Conservation (phyloP, 2,113 vertebrate species). For the Gavialis gangeticus region DNA sequence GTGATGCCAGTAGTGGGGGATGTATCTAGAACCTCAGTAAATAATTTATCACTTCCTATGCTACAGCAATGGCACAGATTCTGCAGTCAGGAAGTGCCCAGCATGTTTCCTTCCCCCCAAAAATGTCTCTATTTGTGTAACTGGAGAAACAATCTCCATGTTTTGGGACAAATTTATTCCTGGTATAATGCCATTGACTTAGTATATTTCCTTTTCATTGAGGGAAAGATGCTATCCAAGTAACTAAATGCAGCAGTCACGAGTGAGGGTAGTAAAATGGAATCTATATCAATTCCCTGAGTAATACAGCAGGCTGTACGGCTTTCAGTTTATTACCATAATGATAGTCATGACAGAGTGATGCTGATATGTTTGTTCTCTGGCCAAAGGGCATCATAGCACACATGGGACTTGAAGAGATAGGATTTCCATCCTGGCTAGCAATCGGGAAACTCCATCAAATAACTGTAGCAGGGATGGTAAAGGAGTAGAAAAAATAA, state of each 20-base stretch:
- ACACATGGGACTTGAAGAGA: not conserved
- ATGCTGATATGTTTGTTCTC: not conserved
- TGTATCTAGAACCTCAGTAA: too few relatives aligned
- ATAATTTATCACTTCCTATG: not conserved
- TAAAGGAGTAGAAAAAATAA: not conserved
- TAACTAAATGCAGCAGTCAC: conserved; percentile 9
- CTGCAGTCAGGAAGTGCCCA: not conserved
- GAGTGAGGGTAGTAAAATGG: not conserved
- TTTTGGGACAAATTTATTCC: not conserved
- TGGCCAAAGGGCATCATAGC: not conserved
- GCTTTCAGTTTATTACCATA: not conserved
- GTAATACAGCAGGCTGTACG: not conserved
- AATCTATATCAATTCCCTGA: not conserved
- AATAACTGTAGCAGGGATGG: not conserved
- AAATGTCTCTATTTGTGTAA: not conserved
- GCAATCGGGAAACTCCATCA: not conserved
- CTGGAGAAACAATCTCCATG: not conserved
- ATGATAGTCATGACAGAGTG: not conserved
- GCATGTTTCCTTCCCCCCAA: not conserved
- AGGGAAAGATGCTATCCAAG: not conserved
- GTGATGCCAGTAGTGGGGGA: too few relatives aligned
- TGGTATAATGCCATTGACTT: not conserved
- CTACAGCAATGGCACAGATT: not conserved
- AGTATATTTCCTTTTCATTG: not conserved
- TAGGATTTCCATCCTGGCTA: not conserved